Conservation (phyloP, 2,113 vertebrate species). For the Alligator mississippiensis region DNA sequence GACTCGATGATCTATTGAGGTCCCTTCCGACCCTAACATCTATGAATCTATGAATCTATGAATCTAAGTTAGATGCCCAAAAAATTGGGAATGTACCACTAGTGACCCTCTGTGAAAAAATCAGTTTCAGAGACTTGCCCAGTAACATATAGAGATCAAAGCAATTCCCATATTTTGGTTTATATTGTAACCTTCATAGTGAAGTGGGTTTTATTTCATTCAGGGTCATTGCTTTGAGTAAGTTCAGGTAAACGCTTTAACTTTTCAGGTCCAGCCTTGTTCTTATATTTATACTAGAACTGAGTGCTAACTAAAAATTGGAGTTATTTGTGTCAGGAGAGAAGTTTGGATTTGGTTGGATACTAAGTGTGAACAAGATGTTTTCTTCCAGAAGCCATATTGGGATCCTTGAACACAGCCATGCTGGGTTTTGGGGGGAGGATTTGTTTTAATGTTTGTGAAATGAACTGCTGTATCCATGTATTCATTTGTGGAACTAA, state of each 20-base stretch:
- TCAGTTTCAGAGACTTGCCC: not conserved
- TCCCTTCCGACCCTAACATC: too few species aligned
- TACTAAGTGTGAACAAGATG: constrained; percentile 17
- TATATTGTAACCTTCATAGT: not conserved
- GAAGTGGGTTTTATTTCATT: not conserved
- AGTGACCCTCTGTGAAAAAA: not conserved
- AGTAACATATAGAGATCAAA: not conserved
- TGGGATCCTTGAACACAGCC: constrained; percentile 49
- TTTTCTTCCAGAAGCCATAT: constrained; percentile 21
- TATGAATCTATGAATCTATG: too few species aligned
- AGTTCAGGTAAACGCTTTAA: not conserved
- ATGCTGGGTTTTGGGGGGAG: not conserved
- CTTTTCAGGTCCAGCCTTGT: constrained; percentile 1
- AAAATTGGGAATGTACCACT: not conserved
- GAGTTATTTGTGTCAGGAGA: constrained; percentile 65
- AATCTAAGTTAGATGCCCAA: not conserved
- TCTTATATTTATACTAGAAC: constrained; percentile 11
- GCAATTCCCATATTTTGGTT: not conserved
- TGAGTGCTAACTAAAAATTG: constrained; percentile 10
- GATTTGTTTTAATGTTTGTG: not conserved
- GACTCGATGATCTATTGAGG: too few species aligned
- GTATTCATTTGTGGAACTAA: constrained; percentile 50
- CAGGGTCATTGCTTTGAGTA: fast-evolving
- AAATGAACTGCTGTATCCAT: constrained; percentile 43
- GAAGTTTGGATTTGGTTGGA: constrained; percentile 20